Evolutionary conservation across 2,797 vertebrate genomes (phyloP).

Genomic region (Picus viridis): DNA sequence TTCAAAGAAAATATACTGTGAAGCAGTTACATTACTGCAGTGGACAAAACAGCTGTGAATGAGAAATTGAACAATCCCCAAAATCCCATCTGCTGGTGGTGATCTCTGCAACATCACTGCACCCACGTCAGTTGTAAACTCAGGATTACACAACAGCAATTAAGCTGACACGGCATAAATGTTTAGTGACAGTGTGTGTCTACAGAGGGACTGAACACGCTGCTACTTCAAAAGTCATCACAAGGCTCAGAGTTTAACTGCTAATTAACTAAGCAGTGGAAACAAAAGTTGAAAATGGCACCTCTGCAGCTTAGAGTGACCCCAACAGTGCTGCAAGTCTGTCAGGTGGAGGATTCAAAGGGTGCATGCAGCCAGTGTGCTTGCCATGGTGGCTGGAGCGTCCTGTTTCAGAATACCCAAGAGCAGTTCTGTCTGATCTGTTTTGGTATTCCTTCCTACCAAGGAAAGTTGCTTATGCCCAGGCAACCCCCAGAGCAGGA

Average conservation of each 20-base stretch:
- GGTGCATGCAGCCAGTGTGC: fast-evolving
- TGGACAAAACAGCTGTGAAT: background rate
- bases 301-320: background rate
- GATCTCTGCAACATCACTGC: background rate
- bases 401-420: background rate
- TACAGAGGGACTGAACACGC: background rate
- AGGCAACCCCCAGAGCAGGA: background rate
- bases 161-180: slow-evolving; percentile 37
- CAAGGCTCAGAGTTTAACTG: background rate
- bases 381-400: background rate
- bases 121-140: slow-evolving; percentile 8
- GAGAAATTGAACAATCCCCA: background rate
- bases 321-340: background rate
- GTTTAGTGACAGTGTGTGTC: slow-evolving; percentile 4
- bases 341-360: background rate
- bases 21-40: background rate
- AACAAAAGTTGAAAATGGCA: background rate
- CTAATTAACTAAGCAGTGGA: background rate
- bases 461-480: background rate
- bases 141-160: slow-evolving; percentile 1
- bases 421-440: background rate
- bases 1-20: background rate
- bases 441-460: slow-evolving; percentile 5
- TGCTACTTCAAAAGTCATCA: background rate
- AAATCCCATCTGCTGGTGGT: background rate